Percentiles rank a stretch among this genome's conserved stretches.
Conservation (phyloP, 2,113 vertebrate species). For the Rhagologus leucostigma region DNA sequence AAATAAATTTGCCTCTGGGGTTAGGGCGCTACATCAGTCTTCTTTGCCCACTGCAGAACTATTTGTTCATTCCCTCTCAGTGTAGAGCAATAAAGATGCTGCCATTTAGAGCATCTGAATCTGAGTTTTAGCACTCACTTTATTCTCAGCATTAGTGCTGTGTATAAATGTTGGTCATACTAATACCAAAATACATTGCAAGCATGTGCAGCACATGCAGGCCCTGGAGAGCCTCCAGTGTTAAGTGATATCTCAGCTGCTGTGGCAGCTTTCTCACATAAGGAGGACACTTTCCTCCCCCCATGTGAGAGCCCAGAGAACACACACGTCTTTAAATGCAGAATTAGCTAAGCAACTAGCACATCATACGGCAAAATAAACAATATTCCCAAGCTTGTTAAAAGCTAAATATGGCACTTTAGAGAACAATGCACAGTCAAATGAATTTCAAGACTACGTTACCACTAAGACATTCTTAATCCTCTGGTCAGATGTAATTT, state of each 20-base stretch:
- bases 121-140: slow-evolving; percentile 6
- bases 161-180: not conserved
- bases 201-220: not conserved
- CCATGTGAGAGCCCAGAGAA: not conserved
- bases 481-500: not conserved
- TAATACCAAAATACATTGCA: slow-evolving; percentile 31
- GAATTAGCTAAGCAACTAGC: slow-evolving; percentile 43
- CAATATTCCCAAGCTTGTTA: slow-evolving; percentile 21
- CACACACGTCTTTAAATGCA: not conserved
- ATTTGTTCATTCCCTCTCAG: not conserved
- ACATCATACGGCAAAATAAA: slow-evolving; percentile 39
- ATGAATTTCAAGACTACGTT: not conserved
- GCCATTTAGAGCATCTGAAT: slow-evolving; percentile 7
- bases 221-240: slow-evolving; percentile 44
- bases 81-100: not conserved
- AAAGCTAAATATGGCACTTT: slow-evolving; percentile 18
- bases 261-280: slow-evolving; percentile 48
- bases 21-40: not conserved
- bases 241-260: slow-evolving; percentile 46
- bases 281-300: slow-evolving; percentile 21
- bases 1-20: slow-evolving; percentile 56
- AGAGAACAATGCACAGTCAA: slow-evolving; percentile 6
- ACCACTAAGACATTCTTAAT: not conserved
- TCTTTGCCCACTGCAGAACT: not conserved
- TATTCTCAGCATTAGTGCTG: not conserved